Conservation (phyloP, 2,113 vertebrate genomes). For the Tyto alba region DNA sequence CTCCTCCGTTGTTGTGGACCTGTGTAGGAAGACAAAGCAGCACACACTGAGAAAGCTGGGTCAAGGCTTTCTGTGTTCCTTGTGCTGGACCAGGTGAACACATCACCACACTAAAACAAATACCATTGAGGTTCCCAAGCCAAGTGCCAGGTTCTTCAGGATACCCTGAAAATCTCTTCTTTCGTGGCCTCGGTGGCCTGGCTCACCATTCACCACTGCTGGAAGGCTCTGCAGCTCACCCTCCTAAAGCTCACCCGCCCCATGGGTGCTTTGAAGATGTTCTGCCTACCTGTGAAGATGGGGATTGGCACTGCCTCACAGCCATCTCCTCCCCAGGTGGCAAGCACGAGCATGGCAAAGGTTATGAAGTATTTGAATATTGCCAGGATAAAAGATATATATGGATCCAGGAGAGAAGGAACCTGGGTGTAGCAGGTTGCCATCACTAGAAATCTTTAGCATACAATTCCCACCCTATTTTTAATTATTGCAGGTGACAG, state of each 20-base stretch:
- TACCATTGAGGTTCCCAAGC: background rate
- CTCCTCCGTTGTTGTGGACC: slow-evolving; percentile 83
- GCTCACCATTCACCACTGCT: background rate
- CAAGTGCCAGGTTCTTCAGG: background rate
- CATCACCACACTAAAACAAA: background rate
- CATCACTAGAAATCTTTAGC: background rate
- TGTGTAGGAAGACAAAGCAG: slow-evolving; percentile 15
- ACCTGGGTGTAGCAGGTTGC: background rate
- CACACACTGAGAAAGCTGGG: background rate
- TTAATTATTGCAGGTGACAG: background rate
- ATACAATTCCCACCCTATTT: background rate
- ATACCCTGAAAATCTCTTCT: background rate
- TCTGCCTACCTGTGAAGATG: background rate
- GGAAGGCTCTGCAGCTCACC: background rate
- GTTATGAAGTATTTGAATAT: background rate
- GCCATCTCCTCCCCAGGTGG: background rate
- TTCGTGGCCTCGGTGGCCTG: background rate
- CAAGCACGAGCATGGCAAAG: background rate
- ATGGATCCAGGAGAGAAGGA: background rate
- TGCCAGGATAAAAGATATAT: background rate
- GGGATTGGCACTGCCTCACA: background rate
- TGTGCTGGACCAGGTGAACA: background rate
- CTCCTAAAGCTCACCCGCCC: background rate
- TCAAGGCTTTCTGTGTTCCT: background rate
- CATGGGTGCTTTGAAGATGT: background rate